Evolutionary conservation across 2,888 invertebrate species (phyloP).

Genomic region (Portevinia maculata): DNA sequence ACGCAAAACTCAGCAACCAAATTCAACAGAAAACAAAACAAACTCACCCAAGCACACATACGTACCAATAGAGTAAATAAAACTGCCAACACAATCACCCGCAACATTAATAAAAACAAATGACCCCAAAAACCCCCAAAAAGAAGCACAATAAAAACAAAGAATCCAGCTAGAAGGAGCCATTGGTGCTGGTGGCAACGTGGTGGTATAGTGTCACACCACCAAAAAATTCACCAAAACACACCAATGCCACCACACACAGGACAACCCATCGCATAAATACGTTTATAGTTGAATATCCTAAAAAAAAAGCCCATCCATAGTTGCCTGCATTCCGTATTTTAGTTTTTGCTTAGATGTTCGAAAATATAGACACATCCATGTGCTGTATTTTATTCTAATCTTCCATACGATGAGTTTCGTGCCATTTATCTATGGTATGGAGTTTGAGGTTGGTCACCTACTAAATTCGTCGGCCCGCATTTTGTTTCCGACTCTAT

Average conservation of each 20-base stretch:
- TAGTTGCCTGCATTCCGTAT: slow-evolving; percentile 41
- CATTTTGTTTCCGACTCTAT: slow-evolving; percentile 51
- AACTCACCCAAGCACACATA: slow-evolving; percentile 9
- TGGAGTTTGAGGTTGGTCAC: slow-evolving; percentile 52
- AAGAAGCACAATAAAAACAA: slow-evolving; percentile 39
- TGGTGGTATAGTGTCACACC: slow-evolving; percentile 34
- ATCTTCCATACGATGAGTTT: slow-evolving; percentile 31
- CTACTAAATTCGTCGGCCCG: slow-evolving; percentile 57
- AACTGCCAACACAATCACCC: slow-evolving; percentile 74
- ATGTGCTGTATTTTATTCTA: slow-evolving; percentile 38
- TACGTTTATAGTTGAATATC: slow-evolving; percentile 5
- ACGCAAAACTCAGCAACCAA: background rate
- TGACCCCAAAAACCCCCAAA: slow-evolving; percentile 68
- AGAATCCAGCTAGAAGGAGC: slow-evolving; percentile 26
- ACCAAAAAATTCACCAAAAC: slow-evolving; percentile 68
- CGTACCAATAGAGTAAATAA: slow-evolving; percentile 57
- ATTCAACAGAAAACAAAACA: slow-evolving; percentile 22
- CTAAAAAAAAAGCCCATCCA: slow-evolving; percentile 21
- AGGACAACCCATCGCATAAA: slow-evolving; percentile 2
- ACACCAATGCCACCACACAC: slow-evolving; percentile 66
- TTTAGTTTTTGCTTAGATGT: slow-evolving; percentile 70
- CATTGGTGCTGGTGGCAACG: slow-evolving; percentile 21
- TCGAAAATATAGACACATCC: slow-evolving; percentile 59
- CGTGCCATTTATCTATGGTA: background rate
- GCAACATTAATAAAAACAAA: slow-evolving; percentile 73